A percentile compares a stretch with the other conserved stretches of the same genome.
Evolutionary conservation across 2,888 invertebrate genomes (phyloP).

Genomic region (Cerastis leucographa): DNA sequence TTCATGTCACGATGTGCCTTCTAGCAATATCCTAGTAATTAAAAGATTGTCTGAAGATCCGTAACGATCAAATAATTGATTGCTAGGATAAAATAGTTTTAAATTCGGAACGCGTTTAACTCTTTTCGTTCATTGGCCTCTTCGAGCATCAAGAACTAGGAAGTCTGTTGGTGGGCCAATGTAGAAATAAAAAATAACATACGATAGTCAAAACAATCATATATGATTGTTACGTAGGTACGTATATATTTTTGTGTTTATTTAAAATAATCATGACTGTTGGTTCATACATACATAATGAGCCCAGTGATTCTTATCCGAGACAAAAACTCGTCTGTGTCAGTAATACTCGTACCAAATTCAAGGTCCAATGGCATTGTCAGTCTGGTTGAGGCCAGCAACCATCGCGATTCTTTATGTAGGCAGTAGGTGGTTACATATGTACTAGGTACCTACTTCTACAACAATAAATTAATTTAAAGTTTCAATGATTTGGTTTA

Average conservation of each 20-base stretch:
- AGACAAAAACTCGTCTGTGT: slow-evolving; percentile 83
- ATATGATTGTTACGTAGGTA: slow-evolving; percentile 58
- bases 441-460: slow-evolving; percentile 38
- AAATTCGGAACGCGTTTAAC: slow-evolving; percentile 73
- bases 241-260: slow-evolving; percentile 71
- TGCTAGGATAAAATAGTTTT: slow-evolving; percentile 15
- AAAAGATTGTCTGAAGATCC: slow-evolving; percentile 57
- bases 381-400: slow-evolving; percentile 71
- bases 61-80: slow-evolving; percentile 36
- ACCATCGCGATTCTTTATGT: slow-evolving; percentile 68
- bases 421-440: slow-evolving; percentile 48
- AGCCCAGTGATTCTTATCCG: slow-evolving; percentile 80
- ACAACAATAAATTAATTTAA: slow-evolving; percentile 34
- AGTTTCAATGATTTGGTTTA: slow-evolving; percentile 32
- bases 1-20: slow-evolving; percentile 62
- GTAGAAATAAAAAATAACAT: slow-evolving; percentile 75
- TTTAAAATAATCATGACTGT: slow-evolving; percentile 81
- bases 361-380: slow-evolving; percentile 72
- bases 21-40: slow-evolving; percentile 60
- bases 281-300: slow-evolving; percentile 81
- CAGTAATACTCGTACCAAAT: slow-evolving; percentile 77
- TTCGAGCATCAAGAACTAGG: slow-evolving; percentile 82
- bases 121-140: slow-evolving; percentile 78
- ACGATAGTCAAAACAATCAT: slow-evolving; percentile 71
- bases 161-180: slow-evolving; percentile 74